phyloP scores from a whole-genome alignment of 2,888 invertebrate species.

The Elegia similella region DNA sequence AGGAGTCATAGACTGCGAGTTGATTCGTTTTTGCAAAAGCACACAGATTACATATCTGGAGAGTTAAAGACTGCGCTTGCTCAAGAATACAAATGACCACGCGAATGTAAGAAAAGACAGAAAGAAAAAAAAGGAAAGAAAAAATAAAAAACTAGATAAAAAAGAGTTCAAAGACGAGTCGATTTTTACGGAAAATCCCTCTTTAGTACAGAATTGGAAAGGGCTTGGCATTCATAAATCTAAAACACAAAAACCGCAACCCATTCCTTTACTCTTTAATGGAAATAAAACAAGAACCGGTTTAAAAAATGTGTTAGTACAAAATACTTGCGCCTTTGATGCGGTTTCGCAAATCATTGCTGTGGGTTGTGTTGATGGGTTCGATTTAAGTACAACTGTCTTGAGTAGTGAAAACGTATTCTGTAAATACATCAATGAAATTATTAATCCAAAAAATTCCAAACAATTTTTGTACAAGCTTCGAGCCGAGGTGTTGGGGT shows the following conservation, averaged over 20 bases:
- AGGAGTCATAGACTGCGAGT: neutral
- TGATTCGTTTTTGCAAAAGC: neutral
- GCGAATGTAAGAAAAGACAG: no score
- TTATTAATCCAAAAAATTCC: no score
- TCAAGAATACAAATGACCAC: no score
- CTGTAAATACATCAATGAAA: no score
- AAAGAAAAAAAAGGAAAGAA: neutral
- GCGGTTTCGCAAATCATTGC: constrained; percentile 18
- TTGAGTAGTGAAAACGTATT: no score
- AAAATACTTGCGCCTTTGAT: constrained; percentile 21
- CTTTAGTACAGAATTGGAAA: constrained; percentile 19
- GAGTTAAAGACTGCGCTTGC: neutral
- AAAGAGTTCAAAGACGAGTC: constrained; percentile 1
- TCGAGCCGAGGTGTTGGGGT: no score
- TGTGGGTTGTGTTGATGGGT: constrained; percentile 19
- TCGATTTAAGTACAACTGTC: no score
- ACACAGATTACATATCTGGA: neutral
- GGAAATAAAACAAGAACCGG: constrained; percentile 8
- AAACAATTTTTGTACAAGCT: no score
- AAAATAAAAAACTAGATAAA: neutral
- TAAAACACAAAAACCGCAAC: neutral
- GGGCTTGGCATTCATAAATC: constrained; percentile 10
- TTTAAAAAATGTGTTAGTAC: constrained; percentile 3
- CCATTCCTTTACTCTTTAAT: neutral
- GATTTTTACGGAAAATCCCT: constrained; percentile 12